phyloP scores from a whole-genome alignment of 2,888 invertebrate genomes.

The Blera fallax region DNA sequence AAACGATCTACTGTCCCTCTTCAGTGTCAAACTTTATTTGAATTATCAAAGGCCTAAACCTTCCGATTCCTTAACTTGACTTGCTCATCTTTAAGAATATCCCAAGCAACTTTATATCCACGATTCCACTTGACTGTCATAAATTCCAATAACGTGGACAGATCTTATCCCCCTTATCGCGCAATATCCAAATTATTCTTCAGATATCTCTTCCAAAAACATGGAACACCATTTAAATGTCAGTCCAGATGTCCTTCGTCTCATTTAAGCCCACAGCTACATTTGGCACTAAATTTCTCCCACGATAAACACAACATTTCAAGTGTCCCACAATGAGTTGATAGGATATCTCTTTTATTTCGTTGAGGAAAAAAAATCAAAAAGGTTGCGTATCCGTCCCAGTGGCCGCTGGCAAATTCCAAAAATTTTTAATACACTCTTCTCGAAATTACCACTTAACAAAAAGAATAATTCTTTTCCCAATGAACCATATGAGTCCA shows the following conservation, averaged over 20 bases:
- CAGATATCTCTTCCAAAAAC: neutral
- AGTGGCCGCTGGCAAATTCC: slow-evolving; percentile 22
- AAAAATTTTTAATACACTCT: slow-evolving; percentile 24
- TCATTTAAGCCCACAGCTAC: neutral
- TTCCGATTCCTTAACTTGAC: too few species aligned
- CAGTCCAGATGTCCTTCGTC: neutral
- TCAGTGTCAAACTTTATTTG: too few species aligned
- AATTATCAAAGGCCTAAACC: too few species aligned
- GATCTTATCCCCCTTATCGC: neutral
- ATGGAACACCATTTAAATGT: neutral
- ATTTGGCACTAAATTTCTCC: neutral
- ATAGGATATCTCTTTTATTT: neutral
- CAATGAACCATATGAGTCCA: slow-evolving; percentile 42
- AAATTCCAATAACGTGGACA: neutral
- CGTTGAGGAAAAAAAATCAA: neutral
- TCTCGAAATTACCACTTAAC: slow-evolving; percentile 40
- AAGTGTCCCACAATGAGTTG: neutral
- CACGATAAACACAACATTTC: slow-evolving; percentile 10
- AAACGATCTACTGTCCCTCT: too few species aligned
- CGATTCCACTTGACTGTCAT: neutral
- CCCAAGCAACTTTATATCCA: too few species aligned
- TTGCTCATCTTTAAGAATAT: too few species aligned
- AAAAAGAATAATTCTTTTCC: slow-evolving; percentile 31
- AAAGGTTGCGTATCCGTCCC: slow-evolving; percentile 51
- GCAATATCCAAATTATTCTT: neutral